Conservation (phyloP, 2,888 invertebrate genomes). For the Stenotaenia linearis region DNA sequence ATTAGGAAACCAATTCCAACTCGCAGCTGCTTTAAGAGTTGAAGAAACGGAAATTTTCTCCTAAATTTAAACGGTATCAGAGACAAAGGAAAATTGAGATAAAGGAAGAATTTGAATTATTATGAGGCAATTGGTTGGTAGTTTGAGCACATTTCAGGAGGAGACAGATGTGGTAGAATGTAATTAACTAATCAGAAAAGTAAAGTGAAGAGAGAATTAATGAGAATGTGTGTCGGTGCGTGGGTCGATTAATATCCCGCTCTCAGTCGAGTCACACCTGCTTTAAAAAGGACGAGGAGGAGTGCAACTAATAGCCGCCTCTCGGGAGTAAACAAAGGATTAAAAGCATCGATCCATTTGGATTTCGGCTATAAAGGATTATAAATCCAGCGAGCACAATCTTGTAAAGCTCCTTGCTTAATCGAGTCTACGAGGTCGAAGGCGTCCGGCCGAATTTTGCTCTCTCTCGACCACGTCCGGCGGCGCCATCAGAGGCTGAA, state of each 20-base stretch:
- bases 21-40: too few species aligned
- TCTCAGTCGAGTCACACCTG: constrained; percentile 21
- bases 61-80: neutral
- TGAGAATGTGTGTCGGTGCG: constrained; percentile 19
- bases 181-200: constrained; percentile 26
- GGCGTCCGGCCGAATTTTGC: neutral
- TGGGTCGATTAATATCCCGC: constrained; percentile 21
- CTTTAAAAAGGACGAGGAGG: neutral
- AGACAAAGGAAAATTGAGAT: neutral
- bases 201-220: constrained; percentile 24
- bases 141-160: constrained; percentile 21
- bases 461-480: neutral
- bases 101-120: neutral
- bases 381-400: constrained; percentile 19
- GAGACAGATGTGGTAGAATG: constrained; percentile 26
- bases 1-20: too few species aligned
- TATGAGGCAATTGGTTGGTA: constrained; percentile 19
- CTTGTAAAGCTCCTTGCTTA: neutral
- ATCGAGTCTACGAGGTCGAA: neutral
- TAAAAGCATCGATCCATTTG: constrained; percentile 14
- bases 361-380: neutral
- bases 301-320: neutral
- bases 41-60: too few species aligned
- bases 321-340: constrained; percentile 20
- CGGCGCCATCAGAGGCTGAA: neutral